Conservation (phyloP, 2,888 invertebrate species). For the Xestia rhomboidea region DNA sequence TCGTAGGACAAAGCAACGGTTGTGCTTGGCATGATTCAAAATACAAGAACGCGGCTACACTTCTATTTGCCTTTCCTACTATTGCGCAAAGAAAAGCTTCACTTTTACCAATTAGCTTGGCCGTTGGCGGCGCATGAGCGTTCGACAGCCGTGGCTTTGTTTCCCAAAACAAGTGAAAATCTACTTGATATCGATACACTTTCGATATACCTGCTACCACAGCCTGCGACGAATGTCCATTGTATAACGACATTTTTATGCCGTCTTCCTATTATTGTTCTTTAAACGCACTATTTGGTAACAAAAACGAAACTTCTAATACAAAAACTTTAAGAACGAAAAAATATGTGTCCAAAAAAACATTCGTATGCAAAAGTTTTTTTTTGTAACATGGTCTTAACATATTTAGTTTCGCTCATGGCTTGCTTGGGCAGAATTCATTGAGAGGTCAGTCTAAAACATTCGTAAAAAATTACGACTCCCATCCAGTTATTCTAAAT, state of each 20-base stretch:
- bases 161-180: conserved; percentile 87
- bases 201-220: conserved; percentile 70
- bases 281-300: conserved; percentile 35
- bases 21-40: conserved; percentile 75
- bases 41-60: conserved; percentile 74
- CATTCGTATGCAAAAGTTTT: conserved; percentile 4
- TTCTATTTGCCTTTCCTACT: conserved; percentile 85
- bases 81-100: conserved; percentile 82
- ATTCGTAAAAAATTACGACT: background rate
- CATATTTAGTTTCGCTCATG: conserved; percentile 17
- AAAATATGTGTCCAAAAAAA: conserved; percentile 24
- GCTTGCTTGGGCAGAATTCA: conserved; percentile 18
- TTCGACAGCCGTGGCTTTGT: conserved; percentile 82
- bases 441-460: background rate
- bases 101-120: conserved; percentile 89
- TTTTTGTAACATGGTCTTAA: conserved; percentile 8
- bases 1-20: conserved; percentile 44
- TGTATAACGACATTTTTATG: conserved; percentile 51
- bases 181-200: conserved; percentile 82
- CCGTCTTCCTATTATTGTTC: conserved; percentile 39
- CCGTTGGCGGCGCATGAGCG: conserved; percentile 77
- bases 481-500: conserved; percentile 9
- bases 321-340: background rate
- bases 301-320: background rate
- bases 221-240: conserved; percentile 64